Evolutionary conservation across 2,113 vertebrate genomes (phyloP), one percentile per base, ranked within the genome.

Genomic region (Zootoca vivipara): DNA sequence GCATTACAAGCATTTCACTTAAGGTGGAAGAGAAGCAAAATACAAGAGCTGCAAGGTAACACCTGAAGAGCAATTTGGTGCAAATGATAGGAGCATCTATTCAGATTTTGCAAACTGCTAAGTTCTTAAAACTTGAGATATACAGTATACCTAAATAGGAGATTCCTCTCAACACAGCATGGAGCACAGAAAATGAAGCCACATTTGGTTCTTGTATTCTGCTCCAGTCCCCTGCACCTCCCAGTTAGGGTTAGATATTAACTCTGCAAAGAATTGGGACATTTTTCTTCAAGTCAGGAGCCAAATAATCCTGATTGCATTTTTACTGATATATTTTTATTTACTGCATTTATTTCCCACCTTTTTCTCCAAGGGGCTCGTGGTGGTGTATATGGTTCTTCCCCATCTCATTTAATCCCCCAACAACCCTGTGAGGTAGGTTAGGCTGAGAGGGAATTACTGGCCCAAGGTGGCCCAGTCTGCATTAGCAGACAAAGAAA

Each of bases 101-200:
- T 1, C 5, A 1, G 16, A 3, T 26, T 87, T 33, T 35, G 46
- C 40, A 0, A 0, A 56, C 67, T 35, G 52, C 2, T 40, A 40
- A 42, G 24, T 42, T 83, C 70, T 64, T 64, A 80, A 72, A 24
- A 72, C 1, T 8, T 2, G 7, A 62, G 13, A 67, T 13, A 8
- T 78, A n/a, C n/a, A n/a, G n/a, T n/a, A 88, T 75, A 85, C 75
- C 42, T 84, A 75, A 82, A 91, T n/a, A 87, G 83, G 85, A 93
- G 35, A 28, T 87, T 69, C 69, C 84, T 0, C 0, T 46, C 84
- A 81, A 82, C 82, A n/a, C 8, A 10, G 9, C 22, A 2, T 0
- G 0, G 69, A 42, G 70, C 62, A 67, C 56, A 20, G 70, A 0
- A 1, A 74, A 40, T n/a, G 0, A 10, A 52, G 70, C 20, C 72